Percentiles rank a stretch among this genome's conserved stretches.
phyloP scores from a whole-genome alignment of 1,140 invertebrate genomes.

The Meteorus sp. region DNA sequence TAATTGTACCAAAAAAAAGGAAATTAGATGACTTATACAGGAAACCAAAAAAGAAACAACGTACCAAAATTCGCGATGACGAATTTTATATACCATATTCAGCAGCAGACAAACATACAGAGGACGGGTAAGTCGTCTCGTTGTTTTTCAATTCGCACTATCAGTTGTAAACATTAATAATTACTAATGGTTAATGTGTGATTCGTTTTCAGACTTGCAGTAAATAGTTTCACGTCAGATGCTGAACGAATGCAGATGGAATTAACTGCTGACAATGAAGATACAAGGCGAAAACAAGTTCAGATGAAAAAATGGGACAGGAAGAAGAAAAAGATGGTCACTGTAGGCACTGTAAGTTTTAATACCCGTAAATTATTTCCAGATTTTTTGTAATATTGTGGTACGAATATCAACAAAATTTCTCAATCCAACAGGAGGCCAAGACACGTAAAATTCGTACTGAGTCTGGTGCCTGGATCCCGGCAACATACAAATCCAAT shows the following conservation, averaged over 20 bases:
- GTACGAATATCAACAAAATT: slow-evolving; percentile 27
- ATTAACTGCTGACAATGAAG: slow-evolving; percentile 76
- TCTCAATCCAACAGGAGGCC: slow-evolving; percentile 52
- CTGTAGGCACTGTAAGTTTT: slow-evolving; percentile 62
- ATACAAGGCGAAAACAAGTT: slow-evolving; percentile 62
- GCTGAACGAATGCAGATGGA: slow-evolving; percentile 77
- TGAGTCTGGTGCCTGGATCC: slow-evolving; percentile 92
- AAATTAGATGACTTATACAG: slow-evolving; percentile 63
- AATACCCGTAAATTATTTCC: slow-evolving; percentile 1
- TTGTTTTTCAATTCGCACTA: slow-evolving; percentile 14
- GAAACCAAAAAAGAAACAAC: slow-evolving; percentile 61
- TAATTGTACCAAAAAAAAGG: slow-evolving; percentile 64
- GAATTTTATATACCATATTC: slow-evolving; percentile 88
- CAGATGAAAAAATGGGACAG: slow-evolving; percentile 81
- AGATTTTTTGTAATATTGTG: slow-evolving; percentile 5
- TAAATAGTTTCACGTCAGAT: slow-evolving; percentile 75
- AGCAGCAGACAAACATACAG: slow-evolving; percentile 83
- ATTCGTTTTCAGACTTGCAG: slow-evolving; percentile 65
- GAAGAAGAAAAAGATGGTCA: slow-evolving; percentile 91
- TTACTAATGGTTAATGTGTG: neutral
- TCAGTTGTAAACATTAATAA: neutral
- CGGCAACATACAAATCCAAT: slow-evolving; percentile 90
- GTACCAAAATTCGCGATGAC: slow-evolving; percentile 63
- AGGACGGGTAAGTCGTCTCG: slow-evolving; percentile 72
- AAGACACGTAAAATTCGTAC: slow-evolving; percentile 85